These are phyloP conservation scores for Sigmodon hispidus DNA, from an alignment of 2,113 vertebrate genomes.

Conservation along the genomic window DNA sequence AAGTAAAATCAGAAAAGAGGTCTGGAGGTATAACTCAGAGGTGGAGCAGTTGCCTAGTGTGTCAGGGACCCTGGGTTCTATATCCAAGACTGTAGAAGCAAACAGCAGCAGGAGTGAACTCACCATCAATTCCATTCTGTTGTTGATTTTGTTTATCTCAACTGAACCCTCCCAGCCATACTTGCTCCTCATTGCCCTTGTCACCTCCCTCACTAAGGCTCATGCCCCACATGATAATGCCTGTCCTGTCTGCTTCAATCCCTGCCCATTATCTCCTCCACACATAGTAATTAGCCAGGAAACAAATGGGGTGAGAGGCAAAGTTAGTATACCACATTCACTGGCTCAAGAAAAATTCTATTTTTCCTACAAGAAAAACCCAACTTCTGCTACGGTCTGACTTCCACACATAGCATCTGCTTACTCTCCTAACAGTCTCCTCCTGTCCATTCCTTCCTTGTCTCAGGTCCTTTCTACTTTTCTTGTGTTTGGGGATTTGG, in stretches of 20 bases:
- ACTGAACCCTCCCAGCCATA: accelerated
- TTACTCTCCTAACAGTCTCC: accelerated
- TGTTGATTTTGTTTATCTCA: no score
- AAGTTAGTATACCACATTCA: neutral
- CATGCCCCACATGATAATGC: accelerated
- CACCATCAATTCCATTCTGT: neutral
- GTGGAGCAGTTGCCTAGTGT: neutral
- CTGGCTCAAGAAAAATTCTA: neutral
- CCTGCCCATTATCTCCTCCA: no score
- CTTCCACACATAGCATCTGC: no score
- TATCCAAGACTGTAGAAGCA: neutral
- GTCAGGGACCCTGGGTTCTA: neutral
- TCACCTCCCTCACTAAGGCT: neutral
- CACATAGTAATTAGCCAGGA: neutral
- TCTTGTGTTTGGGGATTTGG: neutral
- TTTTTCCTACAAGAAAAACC: neutral
- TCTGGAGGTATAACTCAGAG: neutral
- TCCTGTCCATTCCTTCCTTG: no score
- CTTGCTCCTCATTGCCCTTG: neutral
- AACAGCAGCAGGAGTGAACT: neutral
- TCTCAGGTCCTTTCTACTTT: neutral
- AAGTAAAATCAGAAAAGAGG: neutral
- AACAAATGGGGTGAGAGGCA: neutral
- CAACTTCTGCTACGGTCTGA: neutral
- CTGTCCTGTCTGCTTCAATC: neutral